A percentile compares a stretch with the other conserved stretches of the same genome.
phyloP scores from a whole-genome alignment of 2,888 invertebrate genomes.

The Athalia cordata region DNA sequence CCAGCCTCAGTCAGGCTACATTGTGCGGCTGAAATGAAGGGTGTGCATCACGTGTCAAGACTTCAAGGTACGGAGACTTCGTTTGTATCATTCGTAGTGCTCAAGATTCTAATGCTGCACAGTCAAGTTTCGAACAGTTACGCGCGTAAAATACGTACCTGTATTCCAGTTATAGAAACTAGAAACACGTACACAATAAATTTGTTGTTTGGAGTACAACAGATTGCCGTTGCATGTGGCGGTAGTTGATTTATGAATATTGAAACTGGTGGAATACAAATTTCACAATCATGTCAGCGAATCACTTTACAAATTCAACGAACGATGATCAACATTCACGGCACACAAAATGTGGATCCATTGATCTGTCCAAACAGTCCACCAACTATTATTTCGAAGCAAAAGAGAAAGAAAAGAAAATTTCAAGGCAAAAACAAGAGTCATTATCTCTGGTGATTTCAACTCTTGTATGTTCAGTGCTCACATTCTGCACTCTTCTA shows the following conservation, averaged over 20 bases:
- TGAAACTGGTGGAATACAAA: not conserved
- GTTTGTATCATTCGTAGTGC: conserved; percentile 8
- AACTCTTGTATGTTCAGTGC: too few relatives aligned
- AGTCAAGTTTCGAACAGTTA: not conserved
- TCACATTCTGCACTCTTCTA: not conserved
- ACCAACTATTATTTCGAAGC: too few relatives aligned
- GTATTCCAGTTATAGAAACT: not conserved
- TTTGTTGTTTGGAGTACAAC: not conserved
- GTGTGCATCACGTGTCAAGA: not conserved
- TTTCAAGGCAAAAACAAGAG: too few relatives aligned
- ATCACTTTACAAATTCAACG: too few relatives aligned
- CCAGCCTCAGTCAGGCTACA: conserved; percentile 22
- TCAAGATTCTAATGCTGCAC: not conserved
- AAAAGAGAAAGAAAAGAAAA: too few relatives aligned
- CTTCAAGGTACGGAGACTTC: not conserved
- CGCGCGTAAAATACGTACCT: not conserved
- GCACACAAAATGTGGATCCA: too few relatives aligned
- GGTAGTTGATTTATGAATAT: not conserved
- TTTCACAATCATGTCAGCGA: not conserved
- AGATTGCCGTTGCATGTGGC: not conserved
- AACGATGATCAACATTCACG: too few relatives aligned
- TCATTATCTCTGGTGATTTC: too few relatives aligned
- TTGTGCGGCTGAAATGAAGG: conserved; percentile 17
- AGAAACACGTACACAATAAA: not conserved
- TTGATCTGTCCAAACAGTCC: too few relatives aligned